A percentile compares a stretch with the other conserved stretches of the same genome.
Conservation (phyloP, 2,113 vertebrate genomes). For the Cygnus buccinator region DNA sequence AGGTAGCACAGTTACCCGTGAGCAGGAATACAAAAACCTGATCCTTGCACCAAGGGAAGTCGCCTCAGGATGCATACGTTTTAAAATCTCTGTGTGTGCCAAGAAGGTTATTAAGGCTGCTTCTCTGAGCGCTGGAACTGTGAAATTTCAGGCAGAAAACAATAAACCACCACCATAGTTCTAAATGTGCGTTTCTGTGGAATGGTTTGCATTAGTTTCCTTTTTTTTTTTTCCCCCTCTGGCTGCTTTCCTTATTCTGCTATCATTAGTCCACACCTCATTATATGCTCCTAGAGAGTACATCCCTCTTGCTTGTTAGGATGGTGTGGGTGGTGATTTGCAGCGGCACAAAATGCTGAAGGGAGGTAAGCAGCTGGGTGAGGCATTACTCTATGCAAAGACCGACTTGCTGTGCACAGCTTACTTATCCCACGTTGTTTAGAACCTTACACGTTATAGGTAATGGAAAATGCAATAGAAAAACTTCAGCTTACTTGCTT, state of each 20-base stretch:
- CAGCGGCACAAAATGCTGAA: slow-evolving; percentile 19
- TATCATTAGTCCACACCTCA: slow-evolving; percentile 15
- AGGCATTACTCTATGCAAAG: slow-evolving; percentile 5
- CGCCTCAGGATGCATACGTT: not conserved
- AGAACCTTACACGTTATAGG: not conserved
- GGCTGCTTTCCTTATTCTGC: not conserved
- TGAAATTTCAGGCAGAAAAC: not conserved
- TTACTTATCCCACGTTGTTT: not conserved
- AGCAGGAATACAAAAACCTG: not conserved
- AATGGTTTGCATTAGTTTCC: not conserved
- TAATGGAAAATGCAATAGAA: not conserved
- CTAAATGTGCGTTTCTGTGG: not conserved
- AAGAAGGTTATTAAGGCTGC: not conserved
- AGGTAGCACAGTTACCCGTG: not conserved
- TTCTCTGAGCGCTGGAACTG: not conserved
- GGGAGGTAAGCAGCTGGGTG: slow-evolving; percentile 37
- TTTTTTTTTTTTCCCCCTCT: not conserved
- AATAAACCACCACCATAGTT: not conserved
- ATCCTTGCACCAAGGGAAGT: not conserved
- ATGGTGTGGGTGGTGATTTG: slow-evolving; percentile 33
- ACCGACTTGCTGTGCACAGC: not conserved
- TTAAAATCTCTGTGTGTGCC: not conserved
- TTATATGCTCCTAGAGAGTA: slow-evolving; percentile 3
- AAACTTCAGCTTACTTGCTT: not conserved
- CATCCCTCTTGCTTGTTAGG: slow-evolving; percentile 39